Conservation (phyloP, 2,888 invertebrate genomes). For the Lobophora halterata region DNA sequence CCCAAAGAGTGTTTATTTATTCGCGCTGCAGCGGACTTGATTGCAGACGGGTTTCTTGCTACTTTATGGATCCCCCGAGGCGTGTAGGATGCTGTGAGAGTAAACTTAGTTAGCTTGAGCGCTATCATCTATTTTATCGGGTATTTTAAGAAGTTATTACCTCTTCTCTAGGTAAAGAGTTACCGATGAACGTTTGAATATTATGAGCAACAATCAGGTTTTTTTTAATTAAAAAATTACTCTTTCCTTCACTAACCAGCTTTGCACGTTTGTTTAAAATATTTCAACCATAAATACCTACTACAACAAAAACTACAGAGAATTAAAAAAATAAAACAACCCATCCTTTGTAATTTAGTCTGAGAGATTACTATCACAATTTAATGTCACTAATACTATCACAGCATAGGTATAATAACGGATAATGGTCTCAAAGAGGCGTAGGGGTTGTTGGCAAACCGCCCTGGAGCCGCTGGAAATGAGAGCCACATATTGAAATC, state of each 20-base stretch:
- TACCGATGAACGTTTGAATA: neutral
- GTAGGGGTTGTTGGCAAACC: conserved; percentile 25
- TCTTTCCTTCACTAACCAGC: too few species aligned
- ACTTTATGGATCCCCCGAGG: conserved; percentile 27
- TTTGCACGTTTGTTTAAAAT: too few species aligned
- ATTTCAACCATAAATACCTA: too few species aligned
- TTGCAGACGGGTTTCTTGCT: conserved; percentile 29
- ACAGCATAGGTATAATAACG: conserved; percentile 33
- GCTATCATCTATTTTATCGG: conserved; percentile 7
- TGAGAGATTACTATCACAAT: conserved; percentile 50
- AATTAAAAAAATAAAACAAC: too few species aligned
- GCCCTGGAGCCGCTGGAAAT: conserved; percentile 17
- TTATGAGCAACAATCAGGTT: neutral
- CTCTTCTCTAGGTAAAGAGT: conserved; percentile 5
- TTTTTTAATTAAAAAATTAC: too few species aligned
- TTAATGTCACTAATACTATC: conserved; percentile 43
- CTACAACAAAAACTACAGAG: too few species aligned
- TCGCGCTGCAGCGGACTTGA: conserved; percentile 29
- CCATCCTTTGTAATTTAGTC: too few species aligned
- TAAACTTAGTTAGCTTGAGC: conserved; percentile 6
- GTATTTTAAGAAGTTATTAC: conserved; percentile 1
- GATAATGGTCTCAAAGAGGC: conserved; percentile 32
- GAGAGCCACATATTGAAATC: conserved; percentile 10
- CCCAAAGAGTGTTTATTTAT: conserved; percentile 31
- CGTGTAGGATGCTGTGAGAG: conserved; percentile 10